Percentiles rank a stretch among this genome's conserved stretches.
phyloP scores from a whole-genome alignment of 2,113 vertebrate species.

The Trogon surrucura region DNA sequence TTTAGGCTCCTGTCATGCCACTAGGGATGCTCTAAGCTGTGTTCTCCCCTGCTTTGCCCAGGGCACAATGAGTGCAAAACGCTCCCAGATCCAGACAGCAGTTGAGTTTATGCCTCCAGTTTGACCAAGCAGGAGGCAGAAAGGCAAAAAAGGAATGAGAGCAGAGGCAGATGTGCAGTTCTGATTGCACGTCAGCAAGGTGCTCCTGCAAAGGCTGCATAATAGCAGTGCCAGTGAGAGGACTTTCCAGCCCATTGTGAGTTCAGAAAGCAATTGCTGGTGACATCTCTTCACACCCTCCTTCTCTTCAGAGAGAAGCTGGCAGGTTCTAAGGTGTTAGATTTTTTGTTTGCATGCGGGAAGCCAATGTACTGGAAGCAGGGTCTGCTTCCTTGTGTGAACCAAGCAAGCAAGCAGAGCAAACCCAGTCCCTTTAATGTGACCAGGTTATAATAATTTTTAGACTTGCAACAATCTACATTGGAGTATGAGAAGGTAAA shows the following conservation, averaged over 20 bases:
- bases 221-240: neutral
- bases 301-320: conserved; percentile 4
- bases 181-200: neutral
- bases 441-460: neutral
- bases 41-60: neutral
- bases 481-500: neutral
- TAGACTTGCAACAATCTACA: neutral
- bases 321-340: neutral
- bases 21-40: neutral
- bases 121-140: neutral
- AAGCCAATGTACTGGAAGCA: neutral
- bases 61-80: neutral
- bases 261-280: neutral
- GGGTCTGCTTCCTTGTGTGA: neutral
- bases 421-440: neutral
- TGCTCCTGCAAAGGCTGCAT: neutral
- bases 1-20: neutral
- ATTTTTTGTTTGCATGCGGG: neutral
- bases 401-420: neutral
- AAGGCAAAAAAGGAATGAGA: neutral
- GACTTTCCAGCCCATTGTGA: neutral
- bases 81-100: neutral
- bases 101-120: neutral
- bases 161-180: neutral
- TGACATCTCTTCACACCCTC: neutral